Evolutionary conservation across 2,113 vertebrate species (phyloP).

Genomic region (Chaetodon auriga): DNA sequence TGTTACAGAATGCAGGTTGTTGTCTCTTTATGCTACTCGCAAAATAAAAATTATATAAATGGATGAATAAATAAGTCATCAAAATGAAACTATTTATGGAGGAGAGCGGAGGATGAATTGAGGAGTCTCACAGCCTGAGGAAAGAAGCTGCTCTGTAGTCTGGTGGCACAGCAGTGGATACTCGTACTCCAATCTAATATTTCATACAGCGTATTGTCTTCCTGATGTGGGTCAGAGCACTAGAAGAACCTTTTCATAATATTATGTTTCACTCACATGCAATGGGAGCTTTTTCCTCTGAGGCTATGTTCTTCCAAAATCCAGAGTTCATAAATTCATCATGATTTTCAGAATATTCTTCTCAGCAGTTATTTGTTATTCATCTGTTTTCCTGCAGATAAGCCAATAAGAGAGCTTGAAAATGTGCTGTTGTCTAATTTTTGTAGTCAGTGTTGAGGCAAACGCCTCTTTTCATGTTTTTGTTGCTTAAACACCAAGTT

Average conservation of each 20-base stretch:
- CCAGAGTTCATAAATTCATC: neutral
- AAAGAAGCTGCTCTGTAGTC: too few relatives aligned
- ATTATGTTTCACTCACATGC: neutral
- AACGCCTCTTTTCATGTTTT: constrained; percentile 4
- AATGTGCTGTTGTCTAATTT: neutral
- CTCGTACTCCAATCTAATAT: neutral
- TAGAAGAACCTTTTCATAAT: neutral
- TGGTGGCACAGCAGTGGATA: too few relatives aligned
- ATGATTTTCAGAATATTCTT: neutral
- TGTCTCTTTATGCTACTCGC: too few relatives aligned
- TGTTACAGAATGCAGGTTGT: too few relatives aligned
- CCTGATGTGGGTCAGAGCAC: neutral
- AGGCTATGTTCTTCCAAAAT: neutral
- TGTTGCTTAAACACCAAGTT: neutral
- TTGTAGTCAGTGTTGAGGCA: neutral
- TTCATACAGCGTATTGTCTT: neutral
- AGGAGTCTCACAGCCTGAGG: too few relatives aligned
- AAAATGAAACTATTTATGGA: too few relatives aligned
- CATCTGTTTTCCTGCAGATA: neutral
- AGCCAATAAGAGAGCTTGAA: neutral
- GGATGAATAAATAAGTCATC: too few relatives aligned
- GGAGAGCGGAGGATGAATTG: too few relatives aligned
- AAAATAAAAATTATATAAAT: too few relatives aligned
- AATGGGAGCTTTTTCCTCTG: neutral
- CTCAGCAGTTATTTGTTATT: neutral